Base-by-base conservation (phyloP, 2,113 vertebrate genomes). In the Ophiodon elongatus region DNA sequence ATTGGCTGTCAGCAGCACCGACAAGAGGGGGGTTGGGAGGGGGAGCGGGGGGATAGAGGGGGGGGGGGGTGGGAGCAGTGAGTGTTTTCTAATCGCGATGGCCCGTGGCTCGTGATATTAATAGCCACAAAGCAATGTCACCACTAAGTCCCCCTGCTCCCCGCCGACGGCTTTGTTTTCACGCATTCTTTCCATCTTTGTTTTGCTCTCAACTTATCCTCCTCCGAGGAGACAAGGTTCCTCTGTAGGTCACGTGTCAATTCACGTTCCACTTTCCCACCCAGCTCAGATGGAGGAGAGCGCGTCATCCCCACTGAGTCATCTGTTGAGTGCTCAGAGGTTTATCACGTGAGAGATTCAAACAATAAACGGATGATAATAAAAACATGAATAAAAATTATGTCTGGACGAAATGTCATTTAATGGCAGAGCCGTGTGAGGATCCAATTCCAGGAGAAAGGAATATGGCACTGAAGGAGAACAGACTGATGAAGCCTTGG, bases 171-270 rank as follows among this genome's bases (percentile, higher is more conserved):
- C 89, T 93, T 94, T 87, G 75, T 94, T 90, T 92, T 90, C 85
- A 79, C 75, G 59, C 73, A 96, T 95, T 95, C 94, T 93, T 95
- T 95, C 92, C 95, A 91, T 90, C 91, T 89, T 93, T 93, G 82
- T 89, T 89, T 89, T 88, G 65, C 70, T 84, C 71, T 57, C 59
- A 73, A 86, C 76, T 85, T 87, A 73, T 75, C 77, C 75, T 75
- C 77, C 76, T 75, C 73, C 68, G 64, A 87, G 47, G 88, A 74
- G 62, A 11, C 15, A 7, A 23, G 13, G 43, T 9, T 59, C 65
- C 59, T 41, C 41, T 11, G 56, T 14, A 15, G 82, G 73, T 75
- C 76, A 37, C 62, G 52, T 76, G 77, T 50, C 8, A 59, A 0
- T 27, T 45, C n/a, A 6, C 33, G 73, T 13, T 39, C 25, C 35